phyloP scores from a whole-genome alignment of 2,888 invertebrate species.

The Amphipyra tragopoginis region DNA sequence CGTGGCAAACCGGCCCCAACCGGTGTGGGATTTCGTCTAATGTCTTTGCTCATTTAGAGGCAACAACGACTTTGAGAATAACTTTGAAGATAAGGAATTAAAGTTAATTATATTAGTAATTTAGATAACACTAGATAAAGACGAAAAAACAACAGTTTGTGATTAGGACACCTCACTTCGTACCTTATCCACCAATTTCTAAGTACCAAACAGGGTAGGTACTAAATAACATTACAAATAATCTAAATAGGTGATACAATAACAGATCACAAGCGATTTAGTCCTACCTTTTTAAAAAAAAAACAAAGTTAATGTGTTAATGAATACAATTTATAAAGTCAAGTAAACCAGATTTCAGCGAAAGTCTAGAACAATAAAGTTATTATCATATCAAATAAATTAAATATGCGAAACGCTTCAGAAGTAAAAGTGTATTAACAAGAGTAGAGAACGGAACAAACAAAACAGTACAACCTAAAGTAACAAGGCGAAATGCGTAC shows the following conservation, averaged over 20 bases:
- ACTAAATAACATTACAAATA: no score
- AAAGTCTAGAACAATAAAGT: constrained; percentile 44
- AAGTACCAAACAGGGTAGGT: no score
- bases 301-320: no score
- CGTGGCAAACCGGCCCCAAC: constrained; percentile 32
- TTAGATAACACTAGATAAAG: constrained; percentile 21
- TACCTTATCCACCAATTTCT: no score
- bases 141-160: not conserved
- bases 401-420: constrained; percentile 1
- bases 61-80: constrained; percentile 18
- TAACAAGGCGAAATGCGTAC: constrained; percentile 49
- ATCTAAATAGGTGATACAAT: no score
- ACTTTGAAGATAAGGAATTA: constrained; percentile 35
- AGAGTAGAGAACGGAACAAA: constrained; percentile 40
- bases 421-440: constrained; percentile 44
- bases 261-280: no score
- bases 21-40: constrained; percentile 44
- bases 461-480: constrained; percentile 28
- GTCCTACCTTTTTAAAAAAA: no score
- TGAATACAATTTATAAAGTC: no score
- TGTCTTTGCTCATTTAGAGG: constrained; percentile 37
- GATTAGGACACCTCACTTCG: no score
- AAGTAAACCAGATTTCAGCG: constrained; percentile 7
- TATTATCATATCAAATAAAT: constrained; percentile 29
- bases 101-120: constrained; percentile 25